A percentile compares a stretch with the other conserved stretches of the same genome.
Evolutionary conservation across 2,888 invertebrate species (phyloP).

Genomic region (Oithona nana): DNA sequence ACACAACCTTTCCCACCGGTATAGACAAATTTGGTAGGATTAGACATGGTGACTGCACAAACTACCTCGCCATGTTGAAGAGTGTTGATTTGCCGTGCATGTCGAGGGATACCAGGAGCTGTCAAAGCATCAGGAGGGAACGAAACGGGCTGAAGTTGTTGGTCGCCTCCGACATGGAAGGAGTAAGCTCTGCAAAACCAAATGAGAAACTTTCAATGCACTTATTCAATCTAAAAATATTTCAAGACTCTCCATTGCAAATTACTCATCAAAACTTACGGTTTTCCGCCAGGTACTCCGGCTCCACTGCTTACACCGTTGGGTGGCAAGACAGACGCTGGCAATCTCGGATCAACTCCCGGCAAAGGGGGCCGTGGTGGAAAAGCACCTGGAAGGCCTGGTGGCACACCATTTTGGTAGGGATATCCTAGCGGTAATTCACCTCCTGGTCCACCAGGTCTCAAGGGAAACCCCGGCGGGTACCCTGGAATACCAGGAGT

Average conservation of each 20-base stretch:
- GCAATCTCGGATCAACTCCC: constrained; percentile 1
- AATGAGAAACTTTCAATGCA: background rate
- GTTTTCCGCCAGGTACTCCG: constrained; percentile 41
- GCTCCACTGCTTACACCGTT: background rate
- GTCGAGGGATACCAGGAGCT: constrained; percentile 80
- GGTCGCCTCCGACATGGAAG: constrained; percentile 76
- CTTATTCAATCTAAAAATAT: constrained; percentile 12
- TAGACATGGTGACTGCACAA: constrained; percentile 87
- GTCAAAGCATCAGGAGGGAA: constrained; percentile 83
- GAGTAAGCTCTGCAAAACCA: constrained; percentile 56
- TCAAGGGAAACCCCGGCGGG: constrained; percentile 10
- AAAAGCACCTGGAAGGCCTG: constrained; percentile 6
- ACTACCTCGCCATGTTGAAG: constrained; percentile 90
- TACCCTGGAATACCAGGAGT: constrained; percentile 8
- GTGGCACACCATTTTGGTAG: constrained; percentile 12
- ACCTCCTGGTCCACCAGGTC: background rate
- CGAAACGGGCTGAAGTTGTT: constrained; percentile 70
- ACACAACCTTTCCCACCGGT: constrained; percentile 94
- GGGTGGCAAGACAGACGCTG: background rate
- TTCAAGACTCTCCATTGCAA: constrained; percentile 16
- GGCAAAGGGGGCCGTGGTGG: constrained; percentile 13
- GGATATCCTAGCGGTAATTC: background rate
- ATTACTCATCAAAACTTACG: constrained; percentile 56
- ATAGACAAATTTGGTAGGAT: constrained; percentile 73
- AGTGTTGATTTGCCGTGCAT: constrained; percentile 70